Conservation (phyloP, 2,888 invertebrate species). For the Monochamus alternatus region DNA sequence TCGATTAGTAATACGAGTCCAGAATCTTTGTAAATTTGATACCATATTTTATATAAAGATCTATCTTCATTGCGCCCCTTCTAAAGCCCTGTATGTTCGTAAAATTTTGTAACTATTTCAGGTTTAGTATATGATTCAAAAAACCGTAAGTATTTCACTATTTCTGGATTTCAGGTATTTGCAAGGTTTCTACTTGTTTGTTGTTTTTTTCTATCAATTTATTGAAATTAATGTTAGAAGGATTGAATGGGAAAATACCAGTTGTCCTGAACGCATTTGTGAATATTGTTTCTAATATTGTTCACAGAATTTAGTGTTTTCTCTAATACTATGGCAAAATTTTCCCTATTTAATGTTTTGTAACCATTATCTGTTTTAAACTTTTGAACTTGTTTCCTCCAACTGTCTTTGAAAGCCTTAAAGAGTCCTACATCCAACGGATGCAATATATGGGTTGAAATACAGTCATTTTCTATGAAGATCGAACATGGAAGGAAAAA, state of each 20-base stretch:
- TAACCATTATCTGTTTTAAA: slow-evolving; percentile 26
- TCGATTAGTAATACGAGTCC: not conserved
- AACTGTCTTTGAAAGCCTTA: not conserved
- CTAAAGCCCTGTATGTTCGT: slow-evolving; percentile 1
- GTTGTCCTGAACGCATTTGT: slow-evolving; percentile 30
- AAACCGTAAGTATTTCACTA: slow-evolving; percentile 32
- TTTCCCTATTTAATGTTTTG: slow-evolving; percentile 30
- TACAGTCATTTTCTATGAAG: too few species aligned
- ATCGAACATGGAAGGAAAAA: too few species aligned
- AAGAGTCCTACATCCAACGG: not conserved
- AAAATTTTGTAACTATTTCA: slow-evolving; percentile 8
- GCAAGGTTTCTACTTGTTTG: not conserved
- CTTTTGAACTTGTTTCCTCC: slow-evolving; percentile 37
- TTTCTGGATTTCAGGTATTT: slow-evolving; percentile 20
- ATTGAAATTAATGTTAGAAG: not conserved
- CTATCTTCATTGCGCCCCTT: slow-evolving; percentile 25
- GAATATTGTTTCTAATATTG: slow-evolving; percentile 32
- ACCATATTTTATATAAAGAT: slow-evolving; percentile 31
- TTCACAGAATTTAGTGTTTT: too few species aligned
- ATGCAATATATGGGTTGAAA: not conserved
- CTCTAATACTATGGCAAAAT: slow-evolving; percentile 31
- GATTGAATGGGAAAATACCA: slow-evolving; percentile 25
- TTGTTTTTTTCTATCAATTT: not conserved
- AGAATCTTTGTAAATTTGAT: slow-evolving; percentile 17
- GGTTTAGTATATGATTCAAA: slow-evolving; percentile 30